These are phyloP conservation scores for Brachymystax lenok DNA, from an alignment of 2,797 vertebrate species.

Conservation along the genomic window DNA sequence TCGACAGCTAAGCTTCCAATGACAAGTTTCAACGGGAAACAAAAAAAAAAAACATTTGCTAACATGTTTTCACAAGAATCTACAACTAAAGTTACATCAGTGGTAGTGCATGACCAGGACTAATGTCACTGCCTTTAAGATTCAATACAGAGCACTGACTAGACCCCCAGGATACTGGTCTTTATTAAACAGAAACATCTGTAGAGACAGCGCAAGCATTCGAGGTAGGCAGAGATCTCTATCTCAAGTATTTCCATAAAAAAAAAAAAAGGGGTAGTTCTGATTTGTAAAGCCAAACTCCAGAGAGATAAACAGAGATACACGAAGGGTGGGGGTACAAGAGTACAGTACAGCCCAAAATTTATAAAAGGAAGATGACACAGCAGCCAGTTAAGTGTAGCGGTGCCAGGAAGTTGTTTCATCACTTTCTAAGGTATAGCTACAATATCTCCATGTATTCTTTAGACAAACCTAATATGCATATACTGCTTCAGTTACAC, in stretches of 20 bases:
- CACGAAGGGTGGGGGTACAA: neutral
- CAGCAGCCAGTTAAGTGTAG: no score
- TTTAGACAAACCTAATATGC: neutral
- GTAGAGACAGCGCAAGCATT: neutral
- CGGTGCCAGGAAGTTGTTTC: no score
- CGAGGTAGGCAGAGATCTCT: neutral
- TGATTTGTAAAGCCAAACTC: neutral
- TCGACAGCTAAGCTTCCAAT: slow-evolving; percentile 62
- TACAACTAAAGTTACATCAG: neutral
- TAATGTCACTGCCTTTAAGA: neutral
- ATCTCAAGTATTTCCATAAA: neutral
- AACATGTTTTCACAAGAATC: slow-evolving; percentile 46
- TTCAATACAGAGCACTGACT: neutral
- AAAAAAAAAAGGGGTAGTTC: neutral
- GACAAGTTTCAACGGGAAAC: slow-evolving; percentile 70
- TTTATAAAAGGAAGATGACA: neutral
- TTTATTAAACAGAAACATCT: neutral
- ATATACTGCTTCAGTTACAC: neutral
- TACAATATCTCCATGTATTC: neutral
- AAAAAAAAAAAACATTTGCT: slow-evolving; percentile 38
- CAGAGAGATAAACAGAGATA: neutral
- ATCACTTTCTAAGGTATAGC: neutral
- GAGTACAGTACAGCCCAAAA: neutral
- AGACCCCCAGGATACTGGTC: no score
- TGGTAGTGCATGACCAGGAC: neutral